phyloP scores from a whole-genome alignment of 2,797 vertebrate genomes.

The Saguinus oedipus region DNA sequence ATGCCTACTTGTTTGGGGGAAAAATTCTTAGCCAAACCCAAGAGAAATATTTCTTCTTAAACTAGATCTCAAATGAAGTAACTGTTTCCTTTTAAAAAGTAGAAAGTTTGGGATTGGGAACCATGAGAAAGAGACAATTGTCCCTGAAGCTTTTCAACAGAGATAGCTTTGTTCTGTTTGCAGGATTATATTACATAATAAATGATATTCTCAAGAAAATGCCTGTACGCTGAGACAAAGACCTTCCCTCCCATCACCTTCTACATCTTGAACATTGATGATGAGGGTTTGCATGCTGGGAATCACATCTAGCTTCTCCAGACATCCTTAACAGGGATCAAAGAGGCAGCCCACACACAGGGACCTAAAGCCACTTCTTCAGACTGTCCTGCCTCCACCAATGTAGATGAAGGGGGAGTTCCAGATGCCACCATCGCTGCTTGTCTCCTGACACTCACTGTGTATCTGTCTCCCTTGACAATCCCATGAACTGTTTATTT shows the following conservation, averaged over 20 bases:
- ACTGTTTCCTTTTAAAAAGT: neutral
- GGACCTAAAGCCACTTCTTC: neutral
- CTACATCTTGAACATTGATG: neutral
- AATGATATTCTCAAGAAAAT: neutral
- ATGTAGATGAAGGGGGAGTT: neutral
- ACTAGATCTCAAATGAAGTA: neutral
- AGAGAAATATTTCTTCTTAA: neutral
- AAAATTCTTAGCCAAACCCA: neutral
- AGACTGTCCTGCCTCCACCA: neutral
- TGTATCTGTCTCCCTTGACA: neutral
- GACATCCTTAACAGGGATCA: neutral
- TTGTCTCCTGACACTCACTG: neutral
- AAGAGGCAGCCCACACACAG: fast-evolving
- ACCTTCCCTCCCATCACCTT: neutral
- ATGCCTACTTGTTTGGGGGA: neutral
- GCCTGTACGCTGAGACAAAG: neutral
- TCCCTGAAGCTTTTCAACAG: neutral
- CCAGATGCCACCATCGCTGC: too few species aligned
- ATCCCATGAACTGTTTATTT: neutral
- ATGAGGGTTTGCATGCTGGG: neutral
- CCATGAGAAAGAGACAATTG: neutral
- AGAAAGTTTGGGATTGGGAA: neutral
- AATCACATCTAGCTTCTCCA: neutral
- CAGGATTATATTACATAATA: neutral
- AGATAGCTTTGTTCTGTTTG: neutral